phyloP scores from a whole-genome alignment of 2,797 vertebrate species.

The Podarcis lilfordi region DNA sequence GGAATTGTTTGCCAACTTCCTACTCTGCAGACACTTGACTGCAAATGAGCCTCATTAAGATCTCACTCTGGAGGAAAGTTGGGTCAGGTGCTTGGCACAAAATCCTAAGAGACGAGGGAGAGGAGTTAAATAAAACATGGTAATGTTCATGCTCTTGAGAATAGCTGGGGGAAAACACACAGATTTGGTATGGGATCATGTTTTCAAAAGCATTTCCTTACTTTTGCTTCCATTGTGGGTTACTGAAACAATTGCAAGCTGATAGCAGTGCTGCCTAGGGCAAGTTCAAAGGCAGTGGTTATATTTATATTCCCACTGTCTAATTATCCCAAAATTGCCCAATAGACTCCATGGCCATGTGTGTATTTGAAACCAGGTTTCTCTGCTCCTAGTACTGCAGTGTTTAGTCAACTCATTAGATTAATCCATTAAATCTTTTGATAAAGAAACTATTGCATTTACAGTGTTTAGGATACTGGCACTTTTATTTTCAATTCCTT shows the following conservation, averaged over 20 bases:
- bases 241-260: too few species aligned
- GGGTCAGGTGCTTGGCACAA: not conserved
- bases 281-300: too few species aligned
- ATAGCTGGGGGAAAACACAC: too few species aligned
- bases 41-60: slow-evolving; percentile 6
- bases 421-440: not conserved
- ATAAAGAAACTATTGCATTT: not conserved
- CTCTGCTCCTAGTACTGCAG: not conserved
- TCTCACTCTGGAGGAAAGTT: not conserved
- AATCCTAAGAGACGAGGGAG: not conserved
- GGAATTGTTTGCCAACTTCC: not conserved
- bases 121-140: not conserved
- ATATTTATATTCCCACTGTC: too few species aligned
- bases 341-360: too few species aligned
- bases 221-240: not conserved
- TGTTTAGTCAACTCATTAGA: not conserved
- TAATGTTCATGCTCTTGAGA: not conserved
- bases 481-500: too few species aligned
- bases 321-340: too few species aligned
- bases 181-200: not conserved
- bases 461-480: not conserved
- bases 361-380: not conserved
- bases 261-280: too few species aligned
- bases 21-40: not conserved
- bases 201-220: not conserved